phyloP scores from a whole-genome alignment of 1,140 invertebrate species.

The Drosophila ambigua region DNA sequence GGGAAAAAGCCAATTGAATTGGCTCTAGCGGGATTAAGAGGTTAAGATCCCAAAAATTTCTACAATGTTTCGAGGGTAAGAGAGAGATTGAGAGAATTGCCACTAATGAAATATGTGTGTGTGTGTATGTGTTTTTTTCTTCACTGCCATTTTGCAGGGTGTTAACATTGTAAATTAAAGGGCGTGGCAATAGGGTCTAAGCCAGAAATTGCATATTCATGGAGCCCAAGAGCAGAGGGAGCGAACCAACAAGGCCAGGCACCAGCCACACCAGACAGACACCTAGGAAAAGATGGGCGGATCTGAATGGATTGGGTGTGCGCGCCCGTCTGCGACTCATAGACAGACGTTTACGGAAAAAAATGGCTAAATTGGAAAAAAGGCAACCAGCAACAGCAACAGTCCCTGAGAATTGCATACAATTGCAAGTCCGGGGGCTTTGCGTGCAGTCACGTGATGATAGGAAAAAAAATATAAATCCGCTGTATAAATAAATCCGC shows the following conservation, averaged over 20 bases:
- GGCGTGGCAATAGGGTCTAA: conserved; percentile 26
- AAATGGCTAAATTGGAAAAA: conserved; percentile 30
- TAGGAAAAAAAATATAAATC: conserved; percentile 3
- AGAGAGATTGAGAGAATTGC: conserved; percentile 6
- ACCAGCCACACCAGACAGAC: too few relatives aligned
- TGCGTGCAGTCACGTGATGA: conserved; percentile 58
- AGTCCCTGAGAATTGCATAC: conserved; percentile 49
- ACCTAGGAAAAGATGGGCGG: conserved; percentile 34
- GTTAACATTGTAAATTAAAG: conserved; percentile 49
- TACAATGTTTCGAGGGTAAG: conserved; percentile 4
- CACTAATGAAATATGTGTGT: conserved; percentile 20
- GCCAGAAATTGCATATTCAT: conserved; percentile 49
- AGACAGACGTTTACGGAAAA: conserved; percentile 23
- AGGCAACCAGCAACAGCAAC: conserved; percentile 7
- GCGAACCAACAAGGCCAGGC: conserved; percentile 1
- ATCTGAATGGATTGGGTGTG: conserved; percentile 25
- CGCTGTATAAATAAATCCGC: conserved; percentile 27
- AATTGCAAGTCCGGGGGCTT: conserved; percentile 31
- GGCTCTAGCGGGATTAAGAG: conserved; percentile 30
- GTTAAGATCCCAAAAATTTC: conserved; percentile 33
- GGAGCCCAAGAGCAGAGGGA: neutral
- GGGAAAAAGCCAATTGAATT: neutral
- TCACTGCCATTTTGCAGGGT: conserved; percentile 25
- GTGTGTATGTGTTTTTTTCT: too few relatives aligned
- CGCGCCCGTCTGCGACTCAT: conserved; percentile 3